Conservation (phyloP, 2,113 vertebrate species). For the Heterotis niloticus region DNA sequence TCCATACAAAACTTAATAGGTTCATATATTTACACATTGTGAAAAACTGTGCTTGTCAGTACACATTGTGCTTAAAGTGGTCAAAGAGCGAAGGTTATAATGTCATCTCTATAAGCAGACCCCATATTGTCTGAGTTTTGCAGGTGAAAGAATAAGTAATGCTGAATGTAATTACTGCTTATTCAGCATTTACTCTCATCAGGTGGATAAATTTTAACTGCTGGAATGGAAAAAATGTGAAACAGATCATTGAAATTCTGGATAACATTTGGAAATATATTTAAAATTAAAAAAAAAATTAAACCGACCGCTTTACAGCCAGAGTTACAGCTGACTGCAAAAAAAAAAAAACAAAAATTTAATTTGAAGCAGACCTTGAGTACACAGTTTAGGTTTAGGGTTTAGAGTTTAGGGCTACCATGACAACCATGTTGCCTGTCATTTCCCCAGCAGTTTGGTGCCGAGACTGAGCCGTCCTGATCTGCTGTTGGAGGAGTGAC, state of each 20-base stretch:
- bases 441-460: neutral
- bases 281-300: neutral
- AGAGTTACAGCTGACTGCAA: too few species aligned
- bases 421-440: neutral
- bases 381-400: neutral
- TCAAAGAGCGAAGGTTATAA: neutral
- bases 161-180: too few species aligned
- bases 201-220: too few species aligned
- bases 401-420: neutral
- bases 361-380: neutral
- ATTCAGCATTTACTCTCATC: too few species aligned
- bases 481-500: neutral
- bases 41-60: neutral
- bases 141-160: too few species aligned
- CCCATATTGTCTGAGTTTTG: too few species aligned
- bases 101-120: neutral
- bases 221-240: neutral
- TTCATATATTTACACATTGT: neutral
- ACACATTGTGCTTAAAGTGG: too few species aligned
- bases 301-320: too few species aligned
- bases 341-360: neutral
- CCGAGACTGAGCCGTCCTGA: conserved; percentile 7
- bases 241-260: neutral
- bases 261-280: neutral
- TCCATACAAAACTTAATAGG: neutral